Evolutionary conservation across 2,113 vertebrate species (phyloP).

Genomic region (Rhynchomys soricoides): DNA sequence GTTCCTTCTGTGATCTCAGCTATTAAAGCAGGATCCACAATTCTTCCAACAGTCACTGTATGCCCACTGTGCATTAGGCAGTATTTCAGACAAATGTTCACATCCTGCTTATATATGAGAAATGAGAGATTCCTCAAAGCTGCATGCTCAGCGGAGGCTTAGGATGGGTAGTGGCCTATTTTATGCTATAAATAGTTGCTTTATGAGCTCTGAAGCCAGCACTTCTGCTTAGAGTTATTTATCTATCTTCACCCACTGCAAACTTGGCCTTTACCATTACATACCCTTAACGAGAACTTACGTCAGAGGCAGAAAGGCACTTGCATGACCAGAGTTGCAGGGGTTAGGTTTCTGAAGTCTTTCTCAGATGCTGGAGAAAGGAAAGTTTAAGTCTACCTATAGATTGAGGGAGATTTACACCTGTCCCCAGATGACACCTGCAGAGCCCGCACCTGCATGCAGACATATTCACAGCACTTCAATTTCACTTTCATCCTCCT

Average conservation of each 20-base stretch:
- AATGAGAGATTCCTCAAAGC: background rate
- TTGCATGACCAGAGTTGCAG: background rate
- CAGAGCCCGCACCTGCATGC: slow-evolving; percentile 16
- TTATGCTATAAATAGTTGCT: background rate
- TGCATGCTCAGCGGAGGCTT: background rate
- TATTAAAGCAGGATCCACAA: slow-evolving; percentile 26
- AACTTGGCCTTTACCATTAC: slow-evolving; percentile 9
- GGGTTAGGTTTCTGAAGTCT: slow-evolving; percentile 62
- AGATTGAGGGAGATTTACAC: slow-evolving; percentile 39
- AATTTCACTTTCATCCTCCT: slow-evolving; percentile 58
- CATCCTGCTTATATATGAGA: background rate
- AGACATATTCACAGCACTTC: slow-evolving; percentile 28
- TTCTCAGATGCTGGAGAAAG: slow-evolving; percentile 48
- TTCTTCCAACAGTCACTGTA: background rate
- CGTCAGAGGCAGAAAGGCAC: slow-evolving; percentile 52
- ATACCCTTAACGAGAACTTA: slow-evolving; percentile 49
- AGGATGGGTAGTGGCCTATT: background rate
- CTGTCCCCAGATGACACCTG: slow-evolving; percentile 61
- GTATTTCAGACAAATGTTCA: background rate
- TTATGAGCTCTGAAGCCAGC: background rate
- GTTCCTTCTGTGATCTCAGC: slow-evolving; percentile 30
- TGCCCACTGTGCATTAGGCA: background rate
- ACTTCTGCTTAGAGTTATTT: slow-evolving; percentile 1
- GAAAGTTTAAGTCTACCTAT: slow-evolving; percentile 62
- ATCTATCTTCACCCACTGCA: background rate